These are phyloP conservation scores for Paguma larvata DNA, from an alignment of 2,797 vertebrate species.

Conservation along the genomic window DNA sequence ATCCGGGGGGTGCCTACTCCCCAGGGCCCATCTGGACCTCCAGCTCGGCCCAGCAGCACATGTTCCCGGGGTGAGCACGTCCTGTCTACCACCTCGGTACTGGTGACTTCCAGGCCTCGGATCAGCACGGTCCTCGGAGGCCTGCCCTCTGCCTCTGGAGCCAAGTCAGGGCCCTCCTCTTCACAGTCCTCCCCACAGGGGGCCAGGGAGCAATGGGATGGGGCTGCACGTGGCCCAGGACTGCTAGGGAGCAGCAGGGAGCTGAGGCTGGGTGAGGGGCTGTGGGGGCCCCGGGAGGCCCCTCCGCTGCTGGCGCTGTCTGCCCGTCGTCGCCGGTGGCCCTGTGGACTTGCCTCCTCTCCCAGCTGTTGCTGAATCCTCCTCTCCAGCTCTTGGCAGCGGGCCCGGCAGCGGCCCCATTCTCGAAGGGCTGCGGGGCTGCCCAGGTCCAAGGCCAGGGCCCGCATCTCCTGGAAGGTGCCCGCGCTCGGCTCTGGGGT, in stretches of 20 bases:
- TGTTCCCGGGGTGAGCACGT: conserved; percentile 94
- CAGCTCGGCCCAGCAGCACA: conserved; percentile 92
- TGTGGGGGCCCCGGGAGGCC: conserved; percentile 68
- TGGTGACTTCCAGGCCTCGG: conserved; percentile 96
- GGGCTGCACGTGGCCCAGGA: conserved; percentile 81
- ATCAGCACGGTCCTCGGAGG: conserved; percentile 89
- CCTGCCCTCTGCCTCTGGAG: conserved; percentile 56
- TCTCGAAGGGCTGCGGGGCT: conserved; percentile 89
- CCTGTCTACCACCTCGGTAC: conserved; percentile 95
- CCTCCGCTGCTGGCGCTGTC: conserved; percentile 81
- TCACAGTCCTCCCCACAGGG: conserved; percentile 85
- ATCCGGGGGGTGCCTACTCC: conserved; percentile 84
- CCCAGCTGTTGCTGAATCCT: conserved; percentile 81
- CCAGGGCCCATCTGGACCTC: conserved; percentile 86
- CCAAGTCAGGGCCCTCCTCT: conserved; percentile 65
- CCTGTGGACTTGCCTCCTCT: conserved; percentile 74
- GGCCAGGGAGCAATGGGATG: conserved; percentile 88
- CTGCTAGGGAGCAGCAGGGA: conserved; percentile 90
- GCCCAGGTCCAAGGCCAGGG: conserved; percentile 92
- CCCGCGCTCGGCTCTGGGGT: conserved; percentile 90
- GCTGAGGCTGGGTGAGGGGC: conserved; percentile 84
- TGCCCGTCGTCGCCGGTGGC: conserved; percentile 74
- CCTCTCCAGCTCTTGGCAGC: conserved; percentile 89
- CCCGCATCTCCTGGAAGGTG: conserved; percentile 93
- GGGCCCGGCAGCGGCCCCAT: conserved; percentile 91